A percentile compares a stretch with the other conserved stretches of the same genome.
phyloP scores from a whole-genome alignment of 2,888 invertebrate genomes.

The Agonopterix heracliana region DNA sequence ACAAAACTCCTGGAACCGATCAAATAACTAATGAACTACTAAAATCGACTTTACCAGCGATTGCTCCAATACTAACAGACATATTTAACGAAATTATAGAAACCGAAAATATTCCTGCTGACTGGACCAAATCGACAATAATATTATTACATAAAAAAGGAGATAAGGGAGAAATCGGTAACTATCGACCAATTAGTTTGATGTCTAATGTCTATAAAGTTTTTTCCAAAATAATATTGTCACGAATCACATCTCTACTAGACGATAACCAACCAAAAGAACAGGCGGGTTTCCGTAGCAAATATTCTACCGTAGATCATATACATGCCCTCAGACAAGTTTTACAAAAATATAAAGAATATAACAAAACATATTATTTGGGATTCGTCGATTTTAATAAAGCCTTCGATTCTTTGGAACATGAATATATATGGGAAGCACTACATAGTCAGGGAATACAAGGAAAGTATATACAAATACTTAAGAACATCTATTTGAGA shows the following conservation, averaged over 20 bases:
- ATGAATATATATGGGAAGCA: conserved; percentile 11
- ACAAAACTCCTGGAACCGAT: conserved; percentile 23
- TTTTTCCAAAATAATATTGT: no score
- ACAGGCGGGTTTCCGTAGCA: not conserved
- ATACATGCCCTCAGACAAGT: conserved; percentile 9
- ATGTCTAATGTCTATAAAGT: not conserved
- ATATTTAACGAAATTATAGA: not conserved
- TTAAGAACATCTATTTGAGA: conserved; percentile 5
- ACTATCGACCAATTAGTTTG: conserved; percentile 16
- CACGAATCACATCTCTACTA: not conserved
- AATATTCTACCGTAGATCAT: conserved; percentile 5
- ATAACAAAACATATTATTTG: not conserved
- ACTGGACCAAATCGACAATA: conserved; percentile 20
- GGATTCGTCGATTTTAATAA: conserved; percentile 13
- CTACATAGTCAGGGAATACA: conserved; percentile 8
- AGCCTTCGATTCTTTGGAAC: conserved; percentile 8
- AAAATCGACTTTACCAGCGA: conserved; percentile 14
- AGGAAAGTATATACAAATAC: conserved; percentile 9
- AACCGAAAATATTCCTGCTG: not conserved
- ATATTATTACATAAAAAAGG: conserved; percentile 21
- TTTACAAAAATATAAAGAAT: conserved; percentile 9
- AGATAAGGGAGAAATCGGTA: conserved; percentile 13
- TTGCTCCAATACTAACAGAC: conserved; percentile 18
- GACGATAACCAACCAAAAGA: not conserved
- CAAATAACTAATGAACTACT: conserved; percentile 19